These are phyloP conservation scores for Cyprinodon tularosa DNA, from an alignment of 2,113 vertebrate genomes.

Conservation along the genomic window DNA sequence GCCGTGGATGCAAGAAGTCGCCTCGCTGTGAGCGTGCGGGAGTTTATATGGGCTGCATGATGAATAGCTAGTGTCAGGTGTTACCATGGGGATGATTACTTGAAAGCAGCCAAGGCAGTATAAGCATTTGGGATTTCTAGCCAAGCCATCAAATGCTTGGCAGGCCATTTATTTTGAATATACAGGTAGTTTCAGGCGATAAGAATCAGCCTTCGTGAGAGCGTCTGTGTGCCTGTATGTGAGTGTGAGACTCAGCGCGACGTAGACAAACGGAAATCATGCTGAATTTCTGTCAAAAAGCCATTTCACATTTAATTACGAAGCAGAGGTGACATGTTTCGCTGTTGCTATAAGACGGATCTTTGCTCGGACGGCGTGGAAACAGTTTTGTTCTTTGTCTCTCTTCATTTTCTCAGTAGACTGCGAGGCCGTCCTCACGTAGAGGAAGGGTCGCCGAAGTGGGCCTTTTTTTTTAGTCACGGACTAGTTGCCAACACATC, in stretches of 20 bases:
- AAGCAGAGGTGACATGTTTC: conserved; percentile 37
- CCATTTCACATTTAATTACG: conserved; percentile 62
- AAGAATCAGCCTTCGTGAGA: conserved; percentile 47
- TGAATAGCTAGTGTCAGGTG: conserved; percentile 80
- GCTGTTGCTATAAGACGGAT: conserved; percentile 30
- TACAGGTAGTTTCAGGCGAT: conserved; percentile 74
- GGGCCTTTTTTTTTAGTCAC: conserved; percentile 48
- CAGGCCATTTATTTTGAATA: conserved; percentile 78
- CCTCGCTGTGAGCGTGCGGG: conserved; percentile 69
- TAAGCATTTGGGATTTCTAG: conserved; percentile 77
- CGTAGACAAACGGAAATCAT: conserved; percentile 47
- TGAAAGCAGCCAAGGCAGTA: conserved; percentile 73
- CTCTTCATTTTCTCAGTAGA: conserved; percentile 57
- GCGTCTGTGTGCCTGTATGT: conserved; percentile 13
- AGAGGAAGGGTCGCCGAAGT: conserved; percentile 49
- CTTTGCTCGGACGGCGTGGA: conserved; percentile 15
- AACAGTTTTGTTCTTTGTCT: conserved; percentile 53
- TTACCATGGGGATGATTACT: conserved; percentile 81
- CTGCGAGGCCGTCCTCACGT: conserved; percentile 52
- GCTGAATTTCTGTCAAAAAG: conserved; percentile 39
- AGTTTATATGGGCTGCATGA: conserved; percentile 74
- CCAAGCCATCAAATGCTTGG: conserved; percentile 76
- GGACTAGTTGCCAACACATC: conserved; percentile 58
- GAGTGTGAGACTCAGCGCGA: conserved; percentile 38
- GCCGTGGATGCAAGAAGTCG: conserved; percentile 57